Conservation (phyloP, 2,113 vertebrate species). For the Sula dactylatra region DNA sequence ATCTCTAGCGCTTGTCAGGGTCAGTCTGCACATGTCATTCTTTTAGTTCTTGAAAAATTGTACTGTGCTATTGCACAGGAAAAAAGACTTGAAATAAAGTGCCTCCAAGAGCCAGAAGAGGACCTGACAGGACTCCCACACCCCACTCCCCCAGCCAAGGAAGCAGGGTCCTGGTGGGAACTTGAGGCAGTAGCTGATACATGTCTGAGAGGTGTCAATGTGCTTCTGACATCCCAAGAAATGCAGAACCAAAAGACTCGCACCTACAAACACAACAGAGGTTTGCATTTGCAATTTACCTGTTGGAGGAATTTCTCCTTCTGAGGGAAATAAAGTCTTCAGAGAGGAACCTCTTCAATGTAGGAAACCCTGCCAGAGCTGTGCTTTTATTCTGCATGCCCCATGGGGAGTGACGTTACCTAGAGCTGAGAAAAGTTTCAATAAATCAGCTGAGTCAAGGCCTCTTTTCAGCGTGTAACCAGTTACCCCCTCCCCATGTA, state of each 20-base stretch:
- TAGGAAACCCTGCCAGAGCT: not conserved
- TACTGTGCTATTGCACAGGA: not conserved
- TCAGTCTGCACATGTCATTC: not conserved
- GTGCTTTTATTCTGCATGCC: not conserved
- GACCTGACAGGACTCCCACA: not conserved
- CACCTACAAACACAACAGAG: not conserved
- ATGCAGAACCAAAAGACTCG: not conserved
- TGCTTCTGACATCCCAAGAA: not conserved
- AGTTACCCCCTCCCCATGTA: not conserved
- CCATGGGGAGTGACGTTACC: not conserved
- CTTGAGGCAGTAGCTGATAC: not conserved
- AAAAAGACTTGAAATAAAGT: not conserved
- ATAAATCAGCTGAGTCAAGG: not conserved
- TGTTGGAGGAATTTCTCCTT: not conserved
- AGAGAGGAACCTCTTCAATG: not conserved
- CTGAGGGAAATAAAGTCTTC: not conserved
- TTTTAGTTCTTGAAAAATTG: not conserved
- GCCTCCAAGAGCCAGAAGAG: not conserved
- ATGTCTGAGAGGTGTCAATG: not conserved
- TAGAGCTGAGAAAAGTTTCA: not conserved
- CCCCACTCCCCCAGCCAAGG: not conserved
- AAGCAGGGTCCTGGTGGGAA: not conserved
- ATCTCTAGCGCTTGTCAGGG: not conserved
- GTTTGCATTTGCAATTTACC: not conserved
- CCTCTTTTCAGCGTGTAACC: not conserved